Evolutionary conservation across 2,888 invertebrate species (phyloP).

Genomic region (Operophtera brumata): DNA sequence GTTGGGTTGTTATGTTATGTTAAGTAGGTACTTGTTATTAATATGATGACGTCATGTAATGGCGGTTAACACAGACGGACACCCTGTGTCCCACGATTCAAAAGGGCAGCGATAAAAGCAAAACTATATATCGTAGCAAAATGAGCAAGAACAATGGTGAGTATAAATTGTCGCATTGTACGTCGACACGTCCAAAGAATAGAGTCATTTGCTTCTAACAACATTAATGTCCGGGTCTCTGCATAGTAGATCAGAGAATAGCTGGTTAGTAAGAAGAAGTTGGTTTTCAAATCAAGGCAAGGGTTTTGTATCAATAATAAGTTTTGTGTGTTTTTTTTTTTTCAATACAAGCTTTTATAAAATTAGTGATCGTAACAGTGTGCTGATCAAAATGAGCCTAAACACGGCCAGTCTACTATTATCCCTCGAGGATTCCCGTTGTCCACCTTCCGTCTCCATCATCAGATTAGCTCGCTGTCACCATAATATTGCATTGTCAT

Average conservation of each 20-base stretch:
- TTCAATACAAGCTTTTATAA: too few species aligned
- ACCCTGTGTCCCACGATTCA: conserved; percentile 1
- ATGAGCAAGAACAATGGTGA: conserved; percentile 71
- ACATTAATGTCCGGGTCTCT: conserved; percentile 57
- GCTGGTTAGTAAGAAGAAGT: not conserved
- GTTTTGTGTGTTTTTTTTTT: too few species aligned
- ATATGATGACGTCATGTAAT: conserved; percentile 28
- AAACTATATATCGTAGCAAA: conserved; percentile 62
- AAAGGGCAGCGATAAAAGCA: conserved; percentile 60
- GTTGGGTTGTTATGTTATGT: too few species aligned
- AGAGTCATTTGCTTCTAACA: conserved; percentile 78
- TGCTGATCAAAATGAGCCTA: too few species aligned
- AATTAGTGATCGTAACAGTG: too few species aligned
- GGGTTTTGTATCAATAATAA: not conserved
- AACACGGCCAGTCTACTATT: too few species aligned
- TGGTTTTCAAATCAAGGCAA: not conserved
- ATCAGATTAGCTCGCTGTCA: too few species aligned
- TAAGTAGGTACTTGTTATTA: too few species aligned
- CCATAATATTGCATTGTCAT: too few species aligned
- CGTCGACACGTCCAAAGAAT: conserved; percentile 68
- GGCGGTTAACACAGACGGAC: conserved; percentile 28
- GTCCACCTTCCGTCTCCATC: too few species aligned
- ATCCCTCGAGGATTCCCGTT: too few species aligned
- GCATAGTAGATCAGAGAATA: not conserved
- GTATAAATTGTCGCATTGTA: conserved; percentile 75